Conservation (phyloP, 2,797 vertebrate species). For the Tamandua tetradactyla region DNA sequence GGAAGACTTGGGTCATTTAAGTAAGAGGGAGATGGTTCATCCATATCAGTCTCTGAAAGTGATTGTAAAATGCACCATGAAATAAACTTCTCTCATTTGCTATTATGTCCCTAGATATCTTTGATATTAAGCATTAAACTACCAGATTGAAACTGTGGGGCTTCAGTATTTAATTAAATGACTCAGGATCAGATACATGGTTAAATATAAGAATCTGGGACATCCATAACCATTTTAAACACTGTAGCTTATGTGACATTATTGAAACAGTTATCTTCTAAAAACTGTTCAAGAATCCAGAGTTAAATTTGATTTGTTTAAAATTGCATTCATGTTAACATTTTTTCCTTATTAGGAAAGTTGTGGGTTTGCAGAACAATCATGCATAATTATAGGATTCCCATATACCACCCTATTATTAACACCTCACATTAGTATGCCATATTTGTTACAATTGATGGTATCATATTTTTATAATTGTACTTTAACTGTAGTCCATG, state of each 20-base stretch:
- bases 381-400: too few relatives aligned
- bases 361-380: too few relatives aligned
- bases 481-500: too few relatives aligned
- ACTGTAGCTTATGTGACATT: background rate
- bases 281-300: background rate
- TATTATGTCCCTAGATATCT: background rate
- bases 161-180: background rate
- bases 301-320: background rate
- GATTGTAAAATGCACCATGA: slow-evolving; percentile 46
- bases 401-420: too few relatives aligned
- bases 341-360: background rate
- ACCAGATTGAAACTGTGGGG: background rate
- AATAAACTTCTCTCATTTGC: slow-evolving; percentile 31
- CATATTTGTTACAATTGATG: too few relatives aligned
- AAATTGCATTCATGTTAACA: background rate
- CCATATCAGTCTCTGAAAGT: slow-evolving; percentile 5
- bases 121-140: background rate
- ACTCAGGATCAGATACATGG: background rate
- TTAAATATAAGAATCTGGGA: background rate
- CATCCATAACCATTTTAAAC: background rate
- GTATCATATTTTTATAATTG: too few relatives aligned
- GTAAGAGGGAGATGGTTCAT: slow-evolving; percentile 14
- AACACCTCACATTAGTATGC: too few relatives aligned
- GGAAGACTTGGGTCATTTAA: slow-evolving; percentile 2
- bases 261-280: background rate